phyloP scores from a whole-genome alignment of 2,113 vertebrate species.

The Gallinago paraguaiae region DNA sequence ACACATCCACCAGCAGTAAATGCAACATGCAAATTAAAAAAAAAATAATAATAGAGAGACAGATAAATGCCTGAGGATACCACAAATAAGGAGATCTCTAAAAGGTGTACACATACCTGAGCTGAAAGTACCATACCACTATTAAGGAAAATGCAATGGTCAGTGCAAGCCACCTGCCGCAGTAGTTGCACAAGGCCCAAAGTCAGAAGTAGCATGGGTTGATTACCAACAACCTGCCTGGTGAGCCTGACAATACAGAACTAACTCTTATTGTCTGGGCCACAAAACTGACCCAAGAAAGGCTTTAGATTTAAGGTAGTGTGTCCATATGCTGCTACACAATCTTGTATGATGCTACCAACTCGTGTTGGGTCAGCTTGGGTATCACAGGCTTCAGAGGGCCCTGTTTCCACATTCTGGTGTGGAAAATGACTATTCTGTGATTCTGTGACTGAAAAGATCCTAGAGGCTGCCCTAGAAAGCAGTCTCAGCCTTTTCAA shows the following conservation, averaged over 20 bases:
- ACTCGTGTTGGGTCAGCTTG: accelerated
- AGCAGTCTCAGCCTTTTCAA: background rate
- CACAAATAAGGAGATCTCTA: background rate
- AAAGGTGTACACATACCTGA: background rate
- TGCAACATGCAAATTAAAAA: background rate
- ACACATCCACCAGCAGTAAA: background rate
- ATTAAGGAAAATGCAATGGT: background rate
- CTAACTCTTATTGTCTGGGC: background rate
- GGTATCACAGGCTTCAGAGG: background rate
- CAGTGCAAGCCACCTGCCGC: background rate
- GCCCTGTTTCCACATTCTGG: background rate
- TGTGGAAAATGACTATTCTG: background rate
- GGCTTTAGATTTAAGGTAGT: background rate
- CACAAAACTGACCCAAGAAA: background rate
- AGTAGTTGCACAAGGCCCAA: background rate
- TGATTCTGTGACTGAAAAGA: background rate
- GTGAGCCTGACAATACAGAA: background rate
- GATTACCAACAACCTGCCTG: background rate
- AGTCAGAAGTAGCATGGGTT: background rate
- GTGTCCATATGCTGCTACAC: accelerated
- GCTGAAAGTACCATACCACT: background rate
- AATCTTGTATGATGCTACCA: background rate
- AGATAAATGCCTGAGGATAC: background rate
- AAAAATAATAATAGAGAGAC: background rate
- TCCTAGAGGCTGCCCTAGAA: background rate